Evolutionary conservation across 2,888 invertebrate species (phyloP).

Genomic region (Microctonus hyperodae): DNA sequence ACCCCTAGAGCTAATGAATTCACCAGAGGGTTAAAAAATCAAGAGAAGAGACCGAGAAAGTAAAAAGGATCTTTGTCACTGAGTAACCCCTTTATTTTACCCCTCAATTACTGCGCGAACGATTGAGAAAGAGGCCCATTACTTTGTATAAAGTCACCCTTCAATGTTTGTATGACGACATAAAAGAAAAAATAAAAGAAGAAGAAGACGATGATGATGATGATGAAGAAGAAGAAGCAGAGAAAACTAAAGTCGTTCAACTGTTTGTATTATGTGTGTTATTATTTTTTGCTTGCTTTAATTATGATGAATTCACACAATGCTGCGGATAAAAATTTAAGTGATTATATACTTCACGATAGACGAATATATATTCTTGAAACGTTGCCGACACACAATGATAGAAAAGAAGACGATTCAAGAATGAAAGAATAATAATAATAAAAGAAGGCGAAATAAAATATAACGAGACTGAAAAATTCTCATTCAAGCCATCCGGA

Average conservation of each 20-base stretch:
- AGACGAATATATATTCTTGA: not conserved
- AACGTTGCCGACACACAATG: not conserved
- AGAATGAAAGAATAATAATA: not conserved
- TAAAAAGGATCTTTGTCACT: conserved; percentile 11
- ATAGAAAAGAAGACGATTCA: conserved; percentile 15
- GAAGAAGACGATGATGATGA: not conserved
- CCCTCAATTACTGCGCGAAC: conserved; percentile 43
- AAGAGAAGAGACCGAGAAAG: not conserved
- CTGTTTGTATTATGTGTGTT: not conserved
- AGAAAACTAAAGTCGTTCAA: not conserved
- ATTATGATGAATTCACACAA: not conserved
- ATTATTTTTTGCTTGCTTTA: not conserved
- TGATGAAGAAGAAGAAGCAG: not conserved
- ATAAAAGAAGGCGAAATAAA: conserved; percentile 18
- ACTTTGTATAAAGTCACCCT: conserved; percentile 40
- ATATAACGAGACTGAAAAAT: not conserved
- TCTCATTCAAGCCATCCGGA: conserved; percentile 18
- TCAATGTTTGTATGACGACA: conserved; percentile 38
- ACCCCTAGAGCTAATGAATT: conserved; percentile 26
- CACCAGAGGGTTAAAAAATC: conserved; percentile 8
- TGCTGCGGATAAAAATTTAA: conserved; percentile 10
- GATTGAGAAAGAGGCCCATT: conserved; percentile 40
- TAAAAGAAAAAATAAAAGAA: not conserved
- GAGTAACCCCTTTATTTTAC: conserved; percentile 20
- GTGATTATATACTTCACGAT: conserved; percentile 7